A percentile compares a stretch with the other conserved stretches of the same genome.
Conservation (phyloP, 2,113 vertebrate genomes). For the Strigops habroptila region DNA sequence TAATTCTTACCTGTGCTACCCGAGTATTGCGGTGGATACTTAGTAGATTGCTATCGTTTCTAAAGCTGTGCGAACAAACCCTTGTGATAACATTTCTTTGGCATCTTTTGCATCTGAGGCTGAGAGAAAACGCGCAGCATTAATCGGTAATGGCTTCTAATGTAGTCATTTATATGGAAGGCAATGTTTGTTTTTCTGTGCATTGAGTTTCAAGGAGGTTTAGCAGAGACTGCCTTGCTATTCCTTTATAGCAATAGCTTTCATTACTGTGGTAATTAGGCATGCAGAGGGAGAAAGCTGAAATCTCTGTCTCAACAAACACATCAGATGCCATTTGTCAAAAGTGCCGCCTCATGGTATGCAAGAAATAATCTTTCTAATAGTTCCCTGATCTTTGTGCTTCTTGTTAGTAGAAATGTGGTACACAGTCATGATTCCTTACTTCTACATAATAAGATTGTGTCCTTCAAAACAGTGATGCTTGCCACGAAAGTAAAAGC, state of each 20-base stretch:
- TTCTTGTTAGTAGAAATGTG: not conserved
- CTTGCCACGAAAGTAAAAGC: not conserved
- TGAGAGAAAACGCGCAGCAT: not conserved
- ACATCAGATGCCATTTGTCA: not conserved
- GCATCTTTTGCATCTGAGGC: not conserved
- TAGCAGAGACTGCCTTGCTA: slow-evolving; percentile 2
- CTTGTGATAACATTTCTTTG: not conserved
- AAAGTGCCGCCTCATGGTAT: not conserved
- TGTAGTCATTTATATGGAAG: slow-evolving; percentile 1
- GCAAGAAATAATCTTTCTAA: not conserved
- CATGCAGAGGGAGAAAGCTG: not conserved
- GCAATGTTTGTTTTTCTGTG: slow-evolving; percentile 17
- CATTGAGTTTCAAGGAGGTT: not conserved
- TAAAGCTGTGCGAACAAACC: slow-evolving; percentile 30
- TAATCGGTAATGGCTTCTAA: not conserved
- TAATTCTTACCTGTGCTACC: slow-evolving; percentile 72
- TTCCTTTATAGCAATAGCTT: not conserved
- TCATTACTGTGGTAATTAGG: slow-evolving; percentile 26
- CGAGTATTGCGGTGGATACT: slow-evolving; percentile 35
- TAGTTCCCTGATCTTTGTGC: not conserved
- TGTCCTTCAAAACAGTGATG: not conserved
- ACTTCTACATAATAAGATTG: not conserved
- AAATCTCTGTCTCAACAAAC: not conserved
- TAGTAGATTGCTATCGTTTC: slow-evolving; percentile 40
- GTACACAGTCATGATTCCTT: not conserved